Percentiles rank a stretch among this genome's conserved stretches.
These are phyloP conservation scores for Sarcophaga rosellei DNA, from an alignment of 2,888 invertebrate genomes.

Conservation along the genomic window DNA sequence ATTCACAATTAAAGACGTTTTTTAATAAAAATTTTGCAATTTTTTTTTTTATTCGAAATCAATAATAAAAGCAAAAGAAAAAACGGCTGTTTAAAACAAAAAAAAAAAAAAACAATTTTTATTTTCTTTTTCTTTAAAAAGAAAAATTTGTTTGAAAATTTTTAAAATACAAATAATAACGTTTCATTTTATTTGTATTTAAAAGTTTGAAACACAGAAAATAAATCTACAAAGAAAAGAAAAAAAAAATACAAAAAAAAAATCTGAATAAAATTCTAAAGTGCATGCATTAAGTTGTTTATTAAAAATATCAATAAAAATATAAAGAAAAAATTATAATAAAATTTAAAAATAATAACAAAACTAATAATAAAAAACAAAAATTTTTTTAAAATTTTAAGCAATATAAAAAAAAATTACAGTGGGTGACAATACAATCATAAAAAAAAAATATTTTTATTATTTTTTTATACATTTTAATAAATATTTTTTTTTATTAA, in stretches of 20 bases:
- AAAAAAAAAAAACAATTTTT: background rate
- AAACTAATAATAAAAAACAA: background rate
- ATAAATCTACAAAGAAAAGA: too few species aligned
- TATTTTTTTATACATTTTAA: background rate
- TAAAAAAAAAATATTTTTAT: constrained; percentile 1
- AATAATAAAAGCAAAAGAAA: background rate
- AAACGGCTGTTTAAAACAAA: background rate
- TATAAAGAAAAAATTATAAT: background rate
- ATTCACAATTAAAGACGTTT: constrained; percentile 53
- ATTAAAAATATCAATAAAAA: background rate
- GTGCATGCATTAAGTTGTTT: too few species aligned
- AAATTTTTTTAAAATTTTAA: background rate
- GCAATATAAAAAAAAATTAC: background rate
- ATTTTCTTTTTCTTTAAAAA: background rate
- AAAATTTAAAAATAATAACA: constrained; percentile 1
- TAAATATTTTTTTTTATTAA: background rate
- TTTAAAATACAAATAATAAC: background rate
- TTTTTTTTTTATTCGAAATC: background rate
- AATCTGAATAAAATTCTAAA: too few species aligned
- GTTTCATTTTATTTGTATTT: background rate
- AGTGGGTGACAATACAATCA: constrained; percentile 19
- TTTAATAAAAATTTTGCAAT: background rate
- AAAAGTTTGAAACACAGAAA: background rate
- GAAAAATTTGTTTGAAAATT: constrained; percentile 2
- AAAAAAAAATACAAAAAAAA: too few species aligned